A percentile compares a stretch with the other conserved stretches of the same genome.
These are phyloP conservation scores for Glaucomys volans DNA, from an alignment of 2,113 vertebrate species.

Conservation along the genomic window DNA sequence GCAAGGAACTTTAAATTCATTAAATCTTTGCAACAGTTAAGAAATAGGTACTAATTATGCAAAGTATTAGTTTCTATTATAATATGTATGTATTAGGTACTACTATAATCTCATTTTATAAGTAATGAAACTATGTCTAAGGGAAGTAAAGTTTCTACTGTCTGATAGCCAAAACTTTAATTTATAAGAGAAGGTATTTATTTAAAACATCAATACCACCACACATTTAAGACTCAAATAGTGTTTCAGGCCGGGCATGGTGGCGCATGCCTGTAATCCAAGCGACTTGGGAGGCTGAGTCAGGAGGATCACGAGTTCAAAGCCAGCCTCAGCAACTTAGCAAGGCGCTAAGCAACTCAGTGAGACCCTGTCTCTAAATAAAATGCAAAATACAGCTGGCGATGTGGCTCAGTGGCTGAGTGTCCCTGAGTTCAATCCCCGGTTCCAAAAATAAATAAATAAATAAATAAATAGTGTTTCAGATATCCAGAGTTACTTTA, in stretches of 20 bases:
- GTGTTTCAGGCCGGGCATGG: too few relatives aligned
- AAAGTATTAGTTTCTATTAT: background rate
- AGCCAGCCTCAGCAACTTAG: too few relatives aligned
- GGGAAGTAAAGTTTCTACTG: background rate
- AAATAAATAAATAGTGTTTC: background rate
- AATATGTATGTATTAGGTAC: background rate
- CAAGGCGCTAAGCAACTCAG: too few relatives aligned
- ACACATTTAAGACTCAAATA: background rate
- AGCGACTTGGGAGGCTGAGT: too few relatives aligned
- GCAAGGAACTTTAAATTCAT: background rate
- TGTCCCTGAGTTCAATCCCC: too few relatives aligned
- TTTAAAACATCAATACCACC: background rate
- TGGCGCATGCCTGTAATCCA: too few relatives aligned
- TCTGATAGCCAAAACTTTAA: background rate
- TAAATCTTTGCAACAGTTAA: background rate
- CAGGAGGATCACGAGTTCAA: too few relatives aligned
- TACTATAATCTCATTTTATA: background rate
- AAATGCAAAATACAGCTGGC: too few relatives aligned
- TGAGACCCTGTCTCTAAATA: too few relatives aligned
- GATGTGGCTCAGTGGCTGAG: too few relatives aligned
- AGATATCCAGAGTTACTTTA: conserved; percentile 4
- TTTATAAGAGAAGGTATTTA: background rate
- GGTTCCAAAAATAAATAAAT: too few relatives aligned
- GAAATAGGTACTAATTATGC: background rate
- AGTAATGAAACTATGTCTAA: conserved; percentile 30